Evolutionary conservation across 1,140 invertebrate genomes (phyloP).

Genomic region (Sycophaga agraensis): DNA sequence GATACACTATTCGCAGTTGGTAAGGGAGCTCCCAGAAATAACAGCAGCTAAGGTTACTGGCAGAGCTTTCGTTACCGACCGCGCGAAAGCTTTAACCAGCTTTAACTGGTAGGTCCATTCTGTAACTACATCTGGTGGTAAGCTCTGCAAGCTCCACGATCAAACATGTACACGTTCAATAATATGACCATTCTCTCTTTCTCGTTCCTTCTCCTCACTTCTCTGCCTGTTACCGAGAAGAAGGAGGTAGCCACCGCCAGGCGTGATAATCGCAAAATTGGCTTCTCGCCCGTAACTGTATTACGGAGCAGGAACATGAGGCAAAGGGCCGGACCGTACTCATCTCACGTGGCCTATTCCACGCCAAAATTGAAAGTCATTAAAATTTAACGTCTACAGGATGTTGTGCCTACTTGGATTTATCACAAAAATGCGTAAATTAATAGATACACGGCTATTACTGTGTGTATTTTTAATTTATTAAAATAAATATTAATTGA

Average conservation of each 20-base stretch:
- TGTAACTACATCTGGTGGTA: not conserved
- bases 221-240: not conserved
- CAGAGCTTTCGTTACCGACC: too few relatives aligned
- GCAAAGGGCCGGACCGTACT: not conserved
- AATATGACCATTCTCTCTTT: not conserved
- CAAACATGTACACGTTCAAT: not conserved
- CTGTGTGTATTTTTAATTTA: too few relatives aligned
- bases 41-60: too few relatives aligned
- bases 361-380: too few relatives aligned
- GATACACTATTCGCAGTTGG: too few relatives aligned
- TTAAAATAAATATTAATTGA: too few relatives aligned
- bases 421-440: too few relatives aligned
- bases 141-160: not conserved
- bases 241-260: slow-evolving; percentile 26
- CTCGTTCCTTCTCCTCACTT: not conserved
- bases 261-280: slow-evolving; percentile 42
- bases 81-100: too few relatives aligned
- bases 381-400: too few relatives aligned
- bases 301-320: slow-evolving; percentile 36
- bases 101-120: not conserved
- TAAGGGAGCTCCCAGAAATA: too few relatives aligned
- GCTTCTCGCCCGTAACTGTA: slow-evolving; percentile 40
- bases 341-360: not conserved
- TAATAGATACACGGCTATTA: too few relatives aligned
- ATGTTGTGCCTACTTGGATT: too few relatives aligned